phyloP scores from a whole-genome alignment of 2,888 invertebrate species.

The Brachyopa scutellaris region DNA sequence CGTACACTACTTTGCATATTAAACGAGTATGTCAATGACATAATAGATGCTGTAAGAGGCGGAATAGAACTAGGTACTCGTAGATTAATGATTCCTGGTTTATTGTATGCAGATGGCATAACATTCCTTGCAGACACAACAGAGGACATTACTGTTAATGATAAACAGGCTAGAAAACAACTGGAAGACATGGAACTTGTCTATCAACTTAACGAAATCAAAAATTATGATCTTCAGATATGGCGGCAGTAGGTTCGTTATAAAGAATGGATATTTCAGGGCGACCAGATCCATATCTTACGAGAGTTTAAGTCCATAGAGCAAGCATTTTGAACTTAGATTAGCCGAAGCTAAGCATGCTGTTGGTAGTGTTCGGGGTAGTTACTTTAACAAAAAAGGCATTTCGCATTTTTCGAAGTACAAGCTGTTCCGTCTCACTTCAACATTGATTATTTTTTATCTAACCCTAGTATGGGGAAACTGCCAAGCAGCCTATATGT shows the following conservation, averaged over 20 bases:
- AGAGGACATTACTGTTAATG: neutral
- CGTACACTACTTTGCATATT: neutral
- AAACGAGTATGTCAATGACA: constrained; percentile 9
- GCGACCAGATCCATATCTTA: neutral
- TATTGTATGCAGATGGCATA: constrained; percentile 8
- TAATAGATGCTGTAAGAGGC: neutral
- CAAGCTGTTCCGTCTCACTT: too few species aligned
- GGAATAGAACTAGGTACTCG: neutral
- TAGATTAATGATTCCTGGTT: too few species aligned
- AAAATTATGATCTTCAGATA: neutral
- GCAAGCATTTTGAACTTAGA: too few species aligned
- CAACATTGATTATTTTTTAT: too few species aligned
- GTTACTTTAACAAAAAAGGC: too few species aligned
- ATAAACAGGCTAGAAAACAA: neutral
- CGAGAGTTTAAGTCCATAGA: neutral
- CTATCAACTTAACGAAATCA: neutral
- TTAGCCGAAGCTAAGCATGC: too few species aligned
- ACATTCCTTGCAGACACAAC: neutral
- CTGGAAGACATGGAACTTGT: neutral
- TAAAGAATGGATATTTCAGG: neutral
- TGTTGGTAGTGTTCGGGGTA: too few species aligned
- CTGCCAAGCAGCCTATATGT: too few species aligned
- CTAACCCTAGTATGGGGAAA: too few species aligned
- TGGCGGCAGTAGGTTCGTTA: neutral
- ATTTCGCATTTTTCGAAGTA: too few species aligned